Evolutionary conservation across 2,113 vertebrate species (phyloP).

Genomic region (Hydrochoerus hydrochaeris): DNA sequence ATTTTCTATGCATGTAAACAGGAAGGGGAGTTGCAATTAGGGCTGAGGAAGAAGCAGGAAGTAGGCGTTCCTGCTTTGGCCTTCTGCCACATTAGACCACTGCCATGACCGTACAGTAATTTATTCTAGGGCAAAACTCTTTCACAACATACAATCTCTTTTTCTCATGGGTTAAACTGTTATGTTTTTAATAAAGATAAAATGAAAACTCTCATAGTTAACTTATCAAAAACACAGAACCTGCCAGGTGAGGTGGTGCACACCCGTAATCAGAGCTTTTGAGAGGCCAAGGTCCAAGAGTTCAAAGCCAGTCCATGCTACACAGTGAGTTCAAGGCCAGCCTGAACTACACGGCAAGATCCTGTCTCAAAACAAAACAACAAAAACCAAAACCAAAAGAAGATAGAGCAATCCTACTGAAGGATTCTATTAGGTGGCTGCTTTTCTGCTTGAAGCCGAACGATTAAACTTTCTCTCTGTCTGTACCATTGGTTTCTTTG

Average conservation of each 20-base stretch:
- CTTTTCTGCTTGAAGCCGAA: neutral
- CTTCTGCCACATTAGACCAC: no score
- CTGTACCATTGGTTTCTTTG: neutral
- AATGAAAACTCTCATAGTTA: conserved; percentile 85
- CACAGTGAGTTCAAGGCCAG: neutral
- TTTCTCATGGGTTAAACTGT: conserved; percentile 81
- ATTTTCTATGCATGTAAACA: no score
- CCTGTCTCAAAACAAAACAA: neutral
- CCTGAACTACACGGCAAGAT: neutral
- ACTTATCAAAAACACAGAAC: conserved; percentile 83
- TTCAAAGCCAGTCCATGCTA: neutral
- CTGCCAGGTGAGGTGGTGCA: neutral
- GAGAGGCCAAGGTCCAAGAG: neutral
- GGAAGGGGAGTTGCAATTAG: no score
- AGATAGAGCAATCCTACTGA: no score
- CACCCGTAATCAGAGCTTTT: neutral
- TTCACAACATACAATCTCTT: conserved; percentile 71
- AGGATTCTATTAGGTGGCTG: neutral
- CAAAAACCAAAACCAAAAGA: neutral
- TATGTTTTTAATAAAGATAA: conserved; percentile 76
- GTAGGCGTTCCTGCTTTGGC: no score
- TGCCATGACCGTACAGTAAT: no score
- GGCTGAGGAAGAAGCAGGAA: no score
- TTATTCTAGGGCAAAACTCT: no score
- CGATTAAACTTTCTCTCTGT: neutral